Base-by-base conservation (phyloP, 2,113 vertebrate species). In the Tachysurus vachellii region DNA sequence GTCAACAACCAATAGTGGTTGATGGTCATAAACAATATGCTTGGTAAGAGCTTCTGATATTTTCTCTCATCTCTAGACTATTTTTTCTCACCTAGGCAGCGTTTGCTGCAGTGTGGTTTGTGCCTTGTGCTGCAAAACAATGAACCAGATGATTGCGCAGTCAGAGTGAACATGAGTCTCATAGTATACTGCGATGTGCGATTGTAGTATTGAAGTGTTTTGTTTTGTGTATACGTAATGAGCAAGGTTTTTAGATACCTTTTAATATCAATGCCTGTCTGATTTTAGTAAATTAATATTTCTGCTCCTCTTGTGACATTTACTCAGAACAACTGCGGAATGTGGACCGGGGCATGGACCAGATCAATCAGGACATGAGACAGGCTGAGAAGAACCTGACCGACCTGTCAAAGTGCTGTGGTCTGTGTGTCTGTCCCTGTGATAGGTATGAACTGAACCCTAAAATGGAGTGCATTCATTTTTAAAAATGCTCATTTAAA, bases 331-430 rank as follows among this genome's bases (percentile, higher is more conserved):
- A 99, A 95, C 95, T 99, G 90, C 95, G 90, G 88, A 93, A 88
- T 57, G 96, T 97, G 91, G 97, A 99, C 70, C 95, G 96, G 90
- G 98, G 97, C 91, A 96, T 99, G 98, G 97, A 99, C 91, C 96
- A 98, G 93, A 99, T 99, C 95, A 99, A 99, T 94, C 95, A 98
- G 93, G 98, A 99, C 92, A 98, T 99, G 98, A 96, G 91, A 87
- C 94, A 96, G 92, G 97, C 98, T 70, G 98, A 99, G 94, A 99
- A 97, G 92, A 98, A 98, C 88, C 93, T 99, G 90, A 99, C 96
- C 2, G 97, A 99, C 88, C 97, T 99, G 87, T 97, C 97, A 88
- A 99, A 97, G 88, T 99, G 98, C 91, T 99, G 98, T 89, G 98
- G 97, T 14, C 93, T 99, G 82, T 99, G 98, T 90, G 95, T 99